Conservation (phyloP, 2,888 invertebrate species). For the Xestia sexstrigata region DNA sequence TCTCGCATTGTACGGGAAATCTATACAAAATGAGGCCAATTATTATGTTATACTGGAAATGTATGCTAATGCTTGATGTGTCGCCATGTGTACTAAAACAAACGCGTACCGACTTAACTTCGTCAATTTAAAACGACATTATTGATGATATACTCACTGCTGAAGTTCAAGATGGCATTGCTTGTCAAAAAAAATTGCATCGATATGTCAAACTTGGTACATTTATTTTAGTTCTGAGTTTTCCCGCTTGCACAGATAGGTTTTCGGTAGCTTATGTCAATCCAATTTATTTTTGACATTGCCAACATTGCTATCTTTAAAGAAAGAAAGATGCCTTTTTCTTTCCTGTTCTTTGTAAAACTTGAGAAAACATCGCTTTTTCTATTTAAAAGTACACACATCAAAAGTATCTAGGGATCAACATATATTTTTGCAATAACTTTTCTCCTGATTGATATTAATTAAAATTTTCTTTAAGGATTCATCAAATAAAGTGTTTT, state of each 20-base stretch:
- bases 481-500: too few species aligned
- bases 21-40: too few species aligned
- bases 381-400: neutral
- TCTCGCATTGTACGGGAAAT: too few species aligned
- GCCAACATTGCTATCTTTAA: neutral
- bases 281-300: neutral
- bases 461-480: too few species aligned
- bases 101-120: neutral
- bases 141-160: neutral
- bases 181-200: neutral
- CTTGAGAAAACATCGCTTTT: neutral
- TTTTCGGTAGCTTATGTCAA: neutral
- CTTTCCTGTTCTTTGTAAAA: neutral
- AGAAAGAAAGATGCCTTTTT: too few species aligned
- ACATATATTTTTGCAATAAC: too few species aligned
- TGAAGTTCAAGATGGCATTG: neutral
- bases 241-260: too few species aligned
- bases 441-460: too few species aligned
- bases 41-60: too few species aligned
- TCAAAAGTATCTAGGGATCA: too few species aligned
- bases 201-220: neutral
- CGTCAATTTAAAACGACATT: neutral
- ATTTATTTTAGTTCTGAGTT: too few species aligned
- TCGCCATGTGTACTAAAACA: neutral
- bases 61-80: too few species aligned